Conservation (phyloP, 2,113 vertebrate genomes). For the Suncus etruscus region DNA sequence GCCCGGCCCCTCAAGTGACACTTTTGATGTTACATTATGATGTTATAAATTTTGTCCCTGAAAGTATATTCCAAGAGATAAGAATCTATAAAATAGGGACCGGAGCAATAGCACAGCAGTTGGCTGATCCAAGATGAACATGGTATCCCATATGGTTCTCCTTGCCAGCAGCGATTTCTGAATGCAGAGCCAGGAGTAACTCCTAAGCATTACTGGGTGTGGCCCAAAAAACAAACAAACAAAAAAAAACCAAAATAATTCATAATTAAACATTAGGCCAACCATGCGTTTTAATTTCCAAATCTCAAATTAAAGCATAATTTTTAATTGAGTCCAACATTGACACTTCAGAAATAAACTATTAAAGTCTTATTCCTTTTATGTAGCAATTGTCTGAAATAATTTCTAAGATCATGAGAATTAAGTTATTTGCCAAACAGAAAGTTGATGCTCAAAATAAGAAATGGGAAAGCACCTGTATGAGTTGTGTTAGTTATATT, state of each 20-base stretch:
- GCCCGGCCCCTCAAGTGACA: too few species aligned
- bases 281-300: too few species aligned
- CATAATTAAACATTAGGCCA: too few species aligned
- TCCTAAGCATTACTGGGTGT: too few species aligned
- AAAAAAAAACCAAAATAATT: too few species aligned
- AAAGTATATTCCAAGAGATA: conserved; percentile 12
- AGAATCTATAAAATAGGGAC: conserved; percentile 16
- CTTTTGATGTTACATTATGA: not conserved
- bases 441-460: conserved; percentile 48
- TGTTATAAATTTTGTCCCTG: not conserved
- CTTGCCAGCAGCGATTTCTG: too few species aligned
- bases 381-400: conserved; percentile 54
- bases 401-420: conserved; percentile 17
- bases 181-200: too few species aligned
- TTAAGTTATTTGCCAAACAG: conserved; percentile 6
- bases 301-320: too few species aligned
- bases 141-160: too few species aligned
- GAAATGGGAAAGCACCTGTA: not conserved
- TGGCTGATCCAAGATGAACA: too few species aligned
- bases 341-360: not conserved
- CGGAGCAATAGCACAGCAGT: not conserved
- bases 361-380: conserved; percentile 52
- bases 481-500: not conserved
- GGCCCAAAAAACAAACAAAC: too few species aligned
- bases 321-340: too few species aligned